Conservation (phyloP, 2,888 invertebrate genomes). For the Plebejus anna region DNA sequence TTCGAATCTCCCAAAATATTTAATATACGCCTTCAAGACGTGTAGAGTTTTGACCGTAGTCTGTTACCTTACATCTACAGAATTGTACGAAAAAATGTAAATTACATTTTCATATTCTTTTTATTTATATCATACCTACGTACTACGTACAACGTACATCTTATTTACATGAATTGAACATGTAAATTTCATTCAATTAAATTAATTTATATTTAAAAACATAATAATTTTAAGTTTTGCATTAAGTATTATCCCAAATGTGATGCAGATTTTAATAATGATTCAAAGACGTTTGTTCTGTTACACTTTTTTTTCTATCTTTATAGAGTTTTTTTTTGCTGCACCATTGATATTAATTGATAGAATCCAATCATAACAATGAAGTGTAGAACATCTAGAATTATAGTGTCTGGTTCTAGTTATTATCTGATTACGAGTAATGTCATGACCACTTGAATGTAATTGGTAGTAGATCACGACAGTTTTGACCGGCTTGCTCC, state of each 20-base stretch:
- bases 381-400: background rate
- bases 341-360: background rate
- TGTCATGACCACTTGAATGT: background rate
- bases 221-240: background rate
- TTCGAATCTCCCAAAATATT: background rate
- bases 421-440: constrained; percentile 4
- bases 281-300: too few species aligned
- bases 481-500: background rate
- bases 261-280: too few species aligned
- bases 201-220: background rate
- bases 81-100: too few species aligned
- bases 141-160: background rate
- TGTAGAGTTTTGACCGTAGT: too few species aligned
- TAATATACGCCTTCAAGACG: too few species aligned
- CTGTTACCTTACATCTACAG: too few species aligned
- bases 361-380: background rate
- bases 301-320: too few species aligned
- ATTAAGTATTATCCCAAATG: background rate
- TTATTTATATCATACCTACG: background rate
- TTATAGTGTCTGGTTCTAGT: background rate
- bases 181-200: background rate
- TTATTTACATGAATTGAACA: background rate
- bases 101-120: background rate
- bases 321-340: too few species aligned
- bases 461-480: background rate